Conservation (phyloP, 2,797 vertebrate species). For the Lagodon rhomboides region DNA sequence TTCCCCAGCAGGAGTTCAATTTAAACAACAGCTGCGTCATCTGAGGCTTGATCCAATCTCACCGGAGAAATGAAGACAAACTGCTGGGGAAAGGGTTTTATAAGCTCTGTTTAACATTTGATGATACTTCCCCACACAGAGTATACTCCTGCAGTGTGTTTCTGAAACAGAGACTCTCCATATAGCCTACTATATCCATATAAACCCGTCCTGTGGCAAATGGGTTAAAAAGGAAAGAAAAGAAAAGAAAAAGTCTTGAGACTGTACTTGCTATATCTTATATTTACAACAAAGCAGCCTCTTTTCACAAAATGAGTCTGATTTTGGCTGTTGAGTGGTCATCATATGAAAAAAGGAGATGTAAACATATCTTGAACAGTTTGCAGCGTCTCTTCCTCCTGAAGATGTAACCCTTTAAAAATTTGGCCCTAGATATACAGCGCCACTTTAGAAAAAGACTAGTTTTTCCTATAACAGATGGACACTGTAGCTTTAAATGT, state of each 20-base stretch:
- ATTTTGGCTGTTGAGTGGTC: not conserved
- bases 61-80: slow-evolving; percentile 1
- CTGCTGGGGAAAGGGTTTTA: not conserved
- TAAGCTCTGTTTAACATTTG: not conserved
- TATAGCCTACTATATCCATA: no score
- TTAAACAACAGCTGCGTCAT: not conserved
- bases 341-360: not conserved
- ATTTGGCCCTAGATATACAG: not conserved
- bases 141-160: no score
- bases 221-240: not conserved
- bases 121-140: not conserved
- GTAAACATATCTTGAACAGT: not conserved
- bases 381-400: not conserved
- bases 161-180: no score
- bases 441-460: not conserved
- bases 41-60: not conserved
- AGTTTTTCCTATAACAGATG: not conserved
- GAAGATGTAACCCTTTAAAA: not conserved
- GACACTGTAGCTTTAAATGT: not conserved
- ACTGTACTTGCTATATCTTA: not conserved
- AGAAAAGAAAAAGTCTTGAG: not conserved
- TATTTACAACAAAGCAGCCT: not conserved
- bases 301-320: not conserved
- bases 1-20: not conserved
- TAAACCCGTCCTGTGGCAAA: no score